A percentile compares a stretch with the other conserved stretches of the same genome.
Evolutionary conservation across 2,888 invertebrate genomes (phyloP).

Genomic region (Melinaea marsaeus): DNA sequence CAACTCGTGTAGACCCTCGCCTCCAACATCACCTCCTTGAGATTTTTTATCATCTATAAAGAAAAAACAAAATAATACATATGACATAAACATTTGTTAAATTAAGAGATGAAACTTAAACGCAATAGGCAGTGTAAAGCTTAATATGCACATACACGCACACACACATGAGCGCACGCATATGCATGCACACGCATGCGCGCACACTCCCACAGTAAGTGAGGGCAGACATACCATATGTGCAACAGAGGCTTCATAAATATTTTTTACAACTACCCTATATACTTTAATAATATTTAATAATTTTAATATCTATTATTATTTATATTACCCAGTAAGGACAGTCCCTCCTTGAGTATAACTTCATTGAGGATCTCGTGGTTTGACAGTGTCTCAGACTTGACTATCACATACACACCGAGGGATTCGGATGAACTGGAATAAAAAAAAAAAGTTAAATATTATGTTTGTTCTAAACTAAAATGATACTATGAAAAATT

Average conservation of each 20-base stretch:
- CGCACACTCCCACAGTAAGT: no score
- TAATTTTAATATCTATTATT: constrained; percentile 38
- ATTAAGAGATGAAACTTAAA: background rate
- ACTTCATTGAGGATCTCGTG: constrained; percentile 45
- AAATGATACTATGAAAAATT: background rate
- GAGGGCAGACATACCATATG: no score
- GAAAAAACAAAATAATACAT: constrained; percentile 1
- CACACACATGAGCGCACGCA: no score
- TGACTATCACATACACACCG: constrained; percentile 53
- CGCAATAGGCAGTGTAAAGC: no score
- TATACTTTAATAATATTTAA: no score
- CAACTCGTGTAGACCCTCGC: constrained; percentile 32
- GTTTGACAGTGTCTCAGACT: constrained; percentile 26
- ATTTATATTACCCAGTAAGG: constrained; percentile 43
- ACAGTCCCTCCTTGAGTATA: constrained; percentile 46
- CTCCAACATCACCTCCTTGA: background rate
- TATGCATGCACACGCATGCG: no score
- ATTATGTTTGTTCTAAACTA: background rate
- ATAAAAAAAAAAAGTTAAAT: constrained; percentile 5
- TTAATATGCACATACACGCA: no score
- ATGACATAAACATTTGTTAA: background rate
- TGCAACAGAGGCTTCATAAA: no score
- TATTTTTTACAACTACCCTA: no score
- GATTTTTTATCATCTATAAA: constrained; percentile 39
- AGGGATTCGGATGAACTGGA: constrained; percentile 62